Evolutionary conservation across 2,113 vertebrate genomes (phyloP).

Genomic region (Leucoraja erinaceus): DNA sequence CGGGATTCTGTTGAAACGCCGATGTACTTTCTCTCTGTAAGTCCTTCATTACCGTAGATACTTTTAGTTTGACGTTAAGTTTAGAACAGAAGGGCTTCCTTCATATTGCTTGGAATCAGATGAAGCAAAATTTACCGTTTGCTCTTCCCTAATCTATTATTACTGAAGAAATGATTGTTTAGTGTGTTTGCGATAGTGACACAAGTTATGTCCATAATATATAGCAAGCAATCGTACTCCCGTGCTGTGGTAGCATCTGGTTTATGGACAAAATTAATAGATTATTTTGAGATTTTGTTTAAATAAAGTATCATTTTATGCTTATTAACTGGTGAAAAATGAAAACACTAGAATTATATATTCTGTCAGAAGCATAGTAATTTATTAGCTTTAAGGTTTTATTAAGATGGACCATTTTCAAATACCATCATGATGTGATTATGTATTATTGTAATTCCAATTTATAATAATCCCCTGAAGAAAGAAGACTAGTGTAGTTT

Average conservation of each 20-base stretch:
- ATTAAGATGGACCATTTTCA: neutral
- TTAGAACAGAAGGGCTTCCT: neutral
- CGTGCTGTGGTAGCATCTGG: neutral
- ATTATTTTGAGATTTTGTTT: neutral
- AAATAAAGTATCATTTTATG: neutral
- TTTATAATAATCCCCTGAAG: neutral
- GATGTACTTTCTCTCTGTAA: neutral
- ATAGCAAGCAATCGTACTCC: neutral
- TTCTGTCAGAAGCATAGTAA: neutral
- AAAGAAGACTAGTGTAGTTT: too few relatives aligned
- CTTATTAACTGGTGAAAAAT: neutral
- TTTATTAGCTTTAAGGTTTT: neutral
- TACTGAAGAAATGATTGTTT: neutral
- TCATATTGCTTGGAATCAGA: neutral
- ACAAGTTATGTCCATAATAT: neutral
- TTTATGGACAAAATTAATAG: conserved; percentile 15
- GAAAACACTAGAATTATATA: neutral
- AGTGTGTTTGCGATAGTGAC: neutral
- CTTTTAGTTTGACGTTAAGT: neutral
- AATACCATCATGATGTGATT: neutral
- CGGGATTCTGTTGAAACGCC: neutral
- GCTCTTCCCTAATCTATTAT: neutral
- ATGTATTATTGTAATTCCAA: neutral
- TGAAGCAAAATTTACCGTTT: neutral
- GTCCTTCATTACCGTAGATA: neutral